Conservation (phyloP, 2,888 invertebrate genomes). For the Cordilura impudica region DNA sequence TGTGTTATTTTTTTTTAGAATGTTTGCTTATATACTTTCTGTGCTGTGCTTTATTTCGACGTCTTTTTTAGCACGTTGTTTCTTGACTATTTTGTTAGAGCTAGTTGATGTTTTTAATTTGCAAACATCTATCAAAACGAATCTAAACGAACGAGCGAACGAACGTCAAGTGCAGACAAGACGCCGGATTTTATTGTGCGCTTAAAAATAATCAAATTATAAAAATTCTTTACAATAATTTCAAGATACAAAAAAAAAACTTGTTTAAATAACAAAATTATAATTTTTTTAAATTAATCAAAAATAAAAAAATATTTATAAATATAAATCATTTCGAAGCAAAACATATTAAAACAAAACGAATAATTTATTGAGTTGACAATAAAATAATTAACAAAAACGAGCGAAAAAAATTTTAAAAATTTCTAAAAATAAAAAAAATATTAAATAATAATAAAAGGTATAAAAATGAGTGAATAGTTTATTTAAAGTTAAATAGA, state of each 20-base stretch:
- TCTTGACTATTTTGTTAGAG: background rate
- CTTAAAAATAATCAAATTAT: conserved; percentile 36
- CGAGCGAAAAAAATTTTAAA: background rate
- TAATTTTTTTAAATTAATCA: conserved; percentile 37
- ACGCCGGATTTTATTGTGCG: conserved; percentile 36
- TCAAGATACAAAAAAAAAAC: background rate
- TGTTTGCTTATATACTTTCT: background rate
- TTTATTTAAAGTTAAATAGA: no score
- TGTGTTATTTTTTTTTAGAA: background rate
- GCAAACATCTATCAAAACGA: conserved; percentile 69
- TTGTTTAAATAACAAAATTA: conserved; percentile 26
- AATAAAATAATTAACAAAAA: background rate
- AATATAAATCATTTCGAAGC: background rate
- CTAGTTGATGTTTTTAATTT: conserved; percentile 23
- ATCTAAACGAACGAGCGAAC: conserved; percentile 72
- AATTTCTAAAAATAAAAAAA: background rate
- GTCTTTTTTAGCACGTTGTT: background rate
- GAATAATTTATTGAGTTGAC: background rate
- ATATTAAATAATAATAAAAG: conserved; percentile 28
- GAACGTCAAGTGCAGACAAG: conserved; percentile 66
- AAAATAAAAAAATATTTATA: background rate
- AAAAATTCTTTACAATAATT: conserved; percentile 12
- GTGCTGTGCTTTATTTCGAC: no score
- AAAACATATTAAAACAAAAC: background rate
- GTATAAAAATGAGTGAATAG: no score